Conservation (phyloP, 1,140 invertebrate species). For the Goniozus legneri region DNA sequence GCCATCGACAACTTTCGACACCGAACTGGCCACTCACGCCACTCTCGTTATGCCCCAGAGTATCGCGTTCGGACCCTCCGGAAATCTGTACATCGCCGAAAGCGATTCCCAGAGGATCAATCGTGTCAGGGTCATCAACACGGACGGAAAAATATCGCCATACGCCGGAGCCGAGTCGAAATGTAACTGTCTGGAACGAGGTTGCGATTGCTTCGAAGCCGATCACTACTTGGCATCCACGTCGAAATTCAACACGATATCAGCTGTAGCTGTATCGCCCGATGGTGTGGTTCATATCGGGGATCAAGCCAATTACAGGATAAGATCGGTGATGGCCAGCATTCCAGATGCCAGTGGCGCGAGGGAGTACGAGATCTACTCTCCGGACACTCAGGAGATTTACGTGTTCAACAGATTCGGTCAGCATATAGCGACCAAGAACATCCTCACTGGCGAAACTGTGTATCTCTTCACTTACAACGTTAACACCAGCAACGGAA, state of each 20-base stretch:
- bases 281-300: conserved; percentile 92
- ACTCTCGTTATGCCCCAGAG: conserved; percentile 90
- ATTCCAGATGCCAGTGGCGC: conserved; percentile 81
- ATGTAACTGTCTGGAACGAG: conserved; percentile 88
- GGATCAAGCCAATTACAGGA: conserved; percentile 88
- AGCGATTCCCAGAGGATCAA: conserved; percentile 95
- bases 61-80: conserved; percentile 89
- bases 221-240: conserved; percentile 88
- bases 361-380: conserved; percentile 90
- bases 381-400: conserved; percentile 91
- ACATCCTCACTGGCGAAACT: conserved; percentile 88
- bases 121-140: conserved; percentile 82
- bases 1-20: conserved; percentile 68
- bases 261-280: conserved; percentile 87
- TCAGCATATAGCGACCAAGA: conserved; percentile 87
- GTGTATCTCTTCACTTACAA: conserved; percentile 93
- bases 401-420: conserved; percentile 96
- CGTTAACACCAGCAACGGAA: conserved; percentile 94
- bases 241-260: conserved; percentile 92
- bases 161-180: conserved; percentile 94
- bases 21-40: conserved; percentile 81
- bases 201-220: conserved; percentile 88
- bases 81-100: conserved; percentile 92
- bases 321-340: conserved; percentile 87
- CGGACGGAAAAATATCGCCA: conserved; percentile 86